Evolutionary conservation across 2,797 vertebrate genomes (phyloP).

Genomic region (Coregonus ussuriensis): DNA sequence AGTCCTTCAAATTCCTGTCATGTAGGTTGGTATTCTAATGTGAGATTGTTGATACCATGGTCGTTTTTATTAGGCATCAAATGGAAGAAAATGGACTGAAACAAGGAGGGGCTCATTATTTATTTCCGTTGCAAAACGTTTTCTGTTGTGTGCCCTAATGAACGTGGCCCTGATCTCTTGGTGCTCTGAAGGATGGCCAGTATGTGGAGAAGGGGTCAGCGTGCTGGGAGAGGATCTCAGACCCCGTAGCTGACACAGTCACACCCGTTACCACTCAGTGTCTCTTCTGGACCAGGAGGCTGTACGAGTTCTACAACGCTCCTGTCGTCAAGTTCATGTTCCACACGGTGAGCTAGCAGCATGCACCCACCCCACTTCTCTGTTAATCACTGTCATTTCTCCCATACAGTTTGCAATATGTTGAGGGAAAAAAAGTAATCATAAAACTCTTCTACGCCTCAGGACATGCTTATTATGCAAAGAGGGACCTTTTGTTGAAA

Average conservation of each 20-base stretch:
- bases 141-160: too few relatives aligned
- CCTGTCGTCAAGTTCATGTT: constrained; percentile 99
- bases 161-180: background rate
- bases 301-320: constrained; percentile 93
- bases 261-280: constrained; percentile 43
- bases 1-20: background rate
- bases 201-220: constrained; percentile 81
- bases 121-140: too few relatives aligned
- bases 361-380: background rate
- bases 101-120: too few relatives aligned
- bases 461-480: background rate
- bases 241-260: constrained; percentile 47
- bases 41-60: too few relatives aligned
- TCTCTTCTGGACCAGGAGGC: constrained; percentile 79
- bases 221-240: constrained; percentile 47
- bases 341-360: constrained; percentile 83
- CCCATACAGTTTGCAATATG: background rate
- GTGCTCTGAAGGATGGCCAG: constrained; percentile 62
- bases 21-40: too few relatives aligned
- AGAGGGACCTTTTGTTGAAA: background rate
- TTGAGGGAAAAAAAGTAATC: background rate
- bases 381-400: constrained; percentile 87
- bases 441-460: background rate
- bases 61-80: too few relatives aligned
- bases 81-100: too few relatives aligned